These are phyloP conservation scores for Columba janthina DNA, from an alignment of 2,113 vertebrate species.

Conservation along the genomic window DNA sequence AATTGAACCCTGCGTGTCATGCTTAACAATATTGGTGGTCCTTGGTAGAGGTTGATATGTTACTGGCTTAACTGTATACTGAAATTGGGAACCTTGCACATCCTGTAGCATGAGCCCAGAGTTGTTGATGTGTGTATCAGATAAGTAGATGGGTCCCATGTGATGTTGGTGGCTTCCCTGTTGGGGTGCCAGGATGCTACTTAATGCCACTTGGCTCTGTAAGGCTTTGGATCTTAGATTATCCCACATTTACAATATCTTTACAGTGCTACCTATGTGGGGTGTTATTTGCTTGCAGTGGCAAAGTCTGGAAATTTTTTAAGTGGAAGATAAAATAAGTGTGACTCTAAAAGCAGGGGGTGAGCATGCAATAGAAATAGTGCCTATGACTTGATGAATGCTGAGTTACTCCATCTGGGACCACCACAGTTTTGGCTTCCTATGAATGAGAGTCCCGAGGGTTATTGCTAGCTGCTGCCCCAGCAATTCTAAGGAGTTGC, in stretches of 20 bases:
- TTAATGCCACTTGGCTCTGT: not conserved
- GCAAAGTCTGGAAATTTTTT: not conserved
- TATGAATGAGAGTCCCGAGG: not conserved
- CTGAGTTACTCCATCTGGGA: constrained; percentile 37
- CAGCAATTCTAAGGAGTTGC: not conserved
- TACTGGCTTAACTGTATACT: not conserved
- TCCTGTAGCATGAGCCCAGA: not conserved
- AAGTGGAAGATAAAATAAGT: not conserved
- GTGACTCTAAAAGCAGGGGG: not conserved
- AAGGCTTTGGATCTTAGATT: not conserved
- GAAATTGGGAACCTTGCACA: not conserved
- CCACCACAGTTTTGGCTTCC: not conserved
- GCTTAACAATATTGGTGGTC: not conserved
- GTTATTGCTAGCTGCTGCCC: not conserved
- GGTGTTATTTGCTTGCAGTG: not conserved
- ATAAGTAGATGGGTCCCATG: not conserved
- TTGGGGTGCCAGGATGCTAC: not conserved
- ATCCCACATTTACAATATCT: not conserved
- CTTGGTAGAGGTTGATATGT: not conserved
- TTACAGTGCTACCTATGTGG: not conserved
- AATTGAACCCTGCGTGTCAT: not conserved
- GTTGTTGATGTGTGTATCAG: accelerated
- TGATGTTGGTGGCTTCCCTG: not conserved
- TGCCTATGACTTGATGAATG: constrained; percentile 20
- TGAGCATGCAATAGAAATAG: not conserved